These are phyloP conservation scores for Sebastes oblongus DNA, from an alignment of 2,797 vertebrate species.

Conservation along the genomic window DNA sequence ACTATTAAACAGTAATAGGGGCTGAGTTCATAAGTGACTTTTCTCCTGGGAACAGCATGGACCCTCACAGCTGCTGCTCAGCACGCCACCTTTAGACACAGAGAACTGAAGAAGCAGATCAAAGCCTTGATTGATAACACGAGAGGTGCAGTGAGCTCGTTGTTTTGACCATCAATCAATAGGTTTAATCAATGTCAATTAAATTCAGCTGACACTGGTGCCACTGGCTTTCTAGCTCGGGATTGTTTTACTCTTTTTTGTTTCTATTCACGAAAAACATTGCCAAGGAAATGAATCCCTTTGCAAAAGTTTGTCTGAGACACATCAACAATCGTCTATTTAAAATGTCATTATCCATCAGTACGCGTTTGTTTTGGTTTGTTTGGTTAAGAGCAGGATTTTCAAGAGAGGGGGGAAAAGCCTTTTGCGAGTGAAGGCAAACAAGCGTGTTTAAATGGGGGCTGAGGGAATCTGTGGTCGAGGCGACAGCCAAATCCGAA, in stretches of 20 bases:
- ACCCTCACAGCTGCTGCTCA: slow-evolving; percentile 33
- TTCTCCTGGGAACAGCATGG: slow-evolving; percentile 42
- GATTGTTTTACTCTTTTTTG: slow-evolving; percentile 10
- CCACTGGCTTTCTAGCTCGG: not conserved
- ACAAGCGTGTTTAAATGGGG: slow-evolving; percentile 40
- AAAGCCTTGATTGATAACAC: slow-evolving; percentile 64
- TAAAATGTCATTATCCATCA: slow-evolving; percentile 12
- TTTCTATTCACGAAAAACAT: slow-evolving; percentile 27
- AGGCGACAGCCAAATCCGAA: slow-evolving; percentile 64
- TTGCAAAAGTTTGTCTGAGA: not conserved
- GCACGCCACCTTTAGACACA: slow-evolving; percentile 27
- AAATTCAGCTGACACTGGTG: slow-evolving; percentile 53
- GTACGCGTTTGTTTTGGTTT: slow-evolving; percentile 1
- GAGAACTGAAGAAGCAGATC: slow-evolving; percentile 35
- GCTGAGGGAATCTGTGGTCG: slow-evolving; percentile 34
- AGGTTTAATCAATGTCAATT: slow-evolving; percentile 62
- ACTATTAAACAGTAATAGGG: slow-evolving; percentile 71
- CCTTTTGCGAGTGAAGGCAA: slow-evolving; percentile 37
- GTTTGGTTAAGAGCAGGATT: slow-evolving; percentile 2
- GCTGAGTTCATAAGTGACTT: slow-evolving; percentile 65
- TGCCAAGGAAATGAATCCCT: slow-evolving; percentile 7
- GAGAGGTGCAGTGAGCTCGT: slow-evolving; percentile 30
- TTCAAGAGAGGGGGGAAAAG: not conserved
- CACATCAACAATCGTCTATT: not conserved
- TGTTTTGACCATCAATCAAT: slow-evolving; percentile 66